phyloP scores from a whole-genome alignment of 2,888 invertebrate species.

The Patella pellucida region DNA sequence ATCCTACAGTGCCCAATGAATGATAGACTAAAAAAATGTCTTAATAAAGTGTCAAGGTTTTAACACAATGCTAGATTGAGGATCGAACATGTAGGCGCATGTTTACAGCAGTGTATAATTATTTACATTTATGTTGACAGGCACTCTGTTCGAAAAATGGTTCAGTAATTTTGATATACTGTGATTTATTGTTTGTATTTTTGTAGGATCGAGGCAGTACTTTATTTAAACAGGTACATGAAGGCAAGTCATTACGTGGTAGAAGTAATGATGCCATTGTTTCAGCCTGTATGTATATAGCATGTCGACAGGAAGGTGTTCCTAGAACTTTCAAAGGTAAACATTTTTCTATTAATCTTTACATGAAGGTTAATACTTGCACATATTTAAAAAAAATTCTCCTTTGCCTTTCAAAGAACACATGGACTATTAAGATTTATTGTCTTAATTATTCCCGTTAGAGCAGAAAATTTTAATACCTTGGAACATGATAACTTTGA shows the following conservation, averaged over 20 bases:
- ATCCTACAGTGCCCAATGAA: too few relatives aligned
- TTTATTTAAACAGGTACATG: constrained; percentile 97
- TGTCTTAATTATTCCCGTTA: too few relatives aligned
- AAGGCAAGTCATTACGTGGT: constrained; percentile 94
- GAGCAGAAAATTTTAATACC: too few relatives aligned
- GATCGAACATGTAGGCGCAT: too few relatives aligned
- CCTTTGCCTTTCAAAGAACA: too few relatives aligned
- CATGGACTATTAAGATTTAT: too few relatives aligned
- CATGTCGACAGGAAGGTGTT: constrained; percentile 98
- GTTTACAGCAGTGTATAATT: too few relatives aligned
- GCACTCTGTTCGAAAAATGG: background rate
- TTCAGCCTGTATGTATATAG: constrained; percentile 98
- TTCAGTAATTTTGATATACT: background rate
- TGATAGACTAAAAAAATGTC: too few relatives aligned
- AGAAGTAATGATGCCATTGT: constrained; percentile 98
- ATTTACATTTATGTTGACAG: too few relatives aligned
- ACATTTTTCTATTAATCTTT: background rate
- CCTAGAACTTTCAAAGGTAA: constrained; percentile 92
- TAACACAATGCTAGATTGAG: too few relatives aligned
- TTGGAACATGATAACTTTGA: too few relatives aligned
- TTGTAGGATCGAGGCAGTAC: constrained; percentile 89
- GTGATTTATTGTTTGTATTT: background rate
- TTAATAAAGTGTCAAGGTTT: too few relatives aligned
- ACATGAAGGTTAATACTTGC: background rate
- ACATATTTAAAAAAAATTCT: background rate